phyloP scores from a whole-genome alignment of 2,797 vertebrate genomes.

The Molothrus aeneus region DNA sequence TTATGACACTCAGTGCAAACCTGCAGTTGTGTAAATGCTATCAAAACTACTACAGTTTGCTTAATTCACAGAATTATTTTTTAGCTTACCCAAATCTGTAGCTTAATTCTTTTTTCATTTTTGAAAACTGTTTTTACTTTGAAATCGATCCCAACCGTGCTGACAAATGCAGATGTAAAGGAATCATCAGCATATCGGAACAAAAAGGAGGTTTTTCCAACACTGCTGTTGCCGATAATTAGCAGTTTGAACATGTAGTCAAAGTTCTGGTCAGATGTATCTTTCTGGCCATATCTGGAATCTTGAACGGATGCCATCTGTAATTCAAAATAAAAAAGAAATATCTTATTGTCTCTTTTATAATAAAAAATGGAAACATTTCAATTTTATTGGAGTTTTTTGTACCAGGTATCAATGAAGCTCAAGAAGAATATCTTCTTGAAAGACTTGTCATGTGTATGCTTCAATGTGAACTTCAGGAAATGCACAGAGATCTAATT shows the following conservation, averaged over 20 bases:
- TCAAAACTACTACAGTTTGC: neutral
- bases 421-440: neutral
- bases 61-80: neutral
- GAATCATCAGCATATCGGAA: conserved; percentile 97
- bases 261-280: conserved; percentile 96
- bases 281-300: conserved; percentile 88
- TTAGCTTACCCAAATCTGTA: conserved; percentile 95
- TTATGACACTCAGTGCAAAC: neutral
- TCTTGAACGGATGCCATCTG: conserved; percentile 97
- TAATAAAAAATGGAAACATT: neutral
- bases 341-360: neutral
- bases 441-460: neutral
- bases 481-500: neutral
- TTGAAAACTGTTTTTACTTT: conserved; percentile 99
- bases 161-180: conserved; percentile 97
- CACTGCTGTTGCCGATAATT: conserved; percentile 98
- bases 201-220: conserved; percentile 96
- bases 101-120: conserved; percentile 98
- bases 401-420: conserved; percentile 1
- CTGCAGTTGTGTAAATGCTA: neutral
- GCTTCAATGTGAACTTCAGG: neutral
- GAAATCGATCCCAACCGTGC: conserved; percentile 98
- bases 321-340: conserved; percentile 46
- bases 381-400: conserved; percentile 19
- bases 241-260: conserved; percentile 99